Percentiles rank a stretch among this genome's conserved stretches.
Evolutionary conservation across 1,140 invertebrate species (phyloP).

Genomic region (Drosophila repleta): DNA sequence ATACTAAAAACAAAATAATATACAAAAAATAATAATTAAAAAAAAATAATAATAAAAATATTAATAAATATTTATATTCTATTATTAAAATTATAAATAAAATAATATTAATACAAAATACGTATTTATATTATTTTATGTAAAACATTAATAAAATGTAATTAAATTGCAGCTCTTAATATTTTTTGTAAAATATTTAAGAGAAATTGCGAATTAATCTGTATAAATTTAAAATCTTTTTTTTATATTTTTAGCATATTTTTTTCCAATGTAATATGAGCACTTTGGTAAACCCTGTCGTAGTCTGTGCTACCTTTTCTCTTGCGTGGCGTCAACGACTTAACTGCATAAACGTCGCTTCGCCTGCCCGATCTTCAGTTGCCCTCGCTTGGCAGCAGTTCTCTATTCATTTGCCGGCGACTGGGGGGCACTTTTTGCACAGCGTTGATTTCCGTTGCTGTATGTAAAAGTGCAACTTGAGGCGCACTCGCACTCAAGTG

Average conservation of each 20-base stretch:
- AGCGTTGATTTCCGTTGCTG: constrained; percentile 78
- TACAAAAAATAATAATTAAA: too few species aligned
- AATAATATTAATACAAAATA: too few species aligned
- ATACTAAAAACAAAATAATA: too few species aligned
- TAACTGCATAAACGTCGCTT: constrained; percentile 65
- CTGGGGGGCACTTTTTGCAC: constrained; percentile 66
- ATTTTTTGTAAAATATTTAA: too few species aligned
- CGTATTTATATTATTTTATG: too few species aligned
- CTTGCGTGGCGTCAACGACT: constrained; percentile 43
- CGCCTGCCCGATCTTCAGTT: constrained; percentile 21
- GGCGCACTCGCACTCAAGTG: constrained; percentile 72
- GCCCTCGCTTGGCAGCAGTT: constrained; percentile 14
- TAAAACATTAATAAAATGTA: too few species aligned
- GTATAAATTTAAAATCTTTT: neutral
- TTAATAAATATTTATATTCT: too few species aligned
- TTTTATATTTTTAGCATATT: neutral
- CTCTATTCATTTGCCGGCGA: constrained; percentile 76
- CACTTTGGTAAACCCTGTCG: constrained; percentile 3
- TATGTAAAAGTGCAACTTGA: constrained; percentile 81
- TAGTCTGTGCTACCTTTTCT: constrained; percentile 13
- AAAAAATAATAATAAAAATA: too few species aligned
- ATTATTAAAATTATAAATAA: too few species aligned
- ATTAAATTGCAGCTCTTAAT: too few species aligned
- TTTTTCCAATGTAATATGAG: neutral
- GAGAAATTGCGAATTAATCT: too few species aligned